Conservation (phyloP, 2,888 invertebrate genomes). For the Phania funesta region DNA sequence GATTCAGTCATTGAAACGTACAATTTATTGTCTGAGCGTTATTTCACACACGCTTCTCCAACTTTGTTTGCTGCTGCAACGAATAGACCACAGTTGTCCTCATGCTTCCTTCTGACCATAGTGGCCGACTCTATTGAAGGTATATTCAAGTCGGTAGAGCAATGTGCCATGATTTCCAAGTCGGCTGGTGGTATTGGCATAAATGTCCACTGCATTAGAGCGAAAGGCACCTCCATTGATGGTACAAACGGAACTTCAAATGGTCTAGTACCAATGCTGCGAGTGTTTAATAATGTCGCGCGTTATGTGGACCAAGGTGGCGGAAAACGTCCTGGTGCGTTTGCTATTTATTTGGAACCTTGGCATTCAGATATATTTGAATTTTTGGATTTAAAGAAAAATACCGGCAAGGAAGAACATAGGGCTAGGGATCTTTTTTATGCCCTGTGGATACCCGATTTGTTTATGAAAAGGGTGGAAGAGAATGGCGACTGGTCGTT, state of each 20-base stretch:
- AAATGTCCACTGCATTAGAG: slow-evolving; percentile 96
- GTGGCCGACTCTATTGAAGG: slow-evolving; percentile 96
- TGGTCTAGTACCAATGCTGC: slow-evolving; percentile 96
- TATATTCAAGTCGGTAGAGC: slow-evolving; percentile 94
- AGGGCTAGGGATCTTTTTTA: slow-evolving; percentile 97
- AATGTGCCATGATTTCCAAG: slow-evolving; percentile 97
- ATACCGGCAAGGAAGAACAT: slow-evolving; percentile 96
- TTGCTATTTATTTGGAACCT: slow-evolving; percentile 98
- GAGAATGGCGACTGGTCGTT: slow-evolving; percentile 93
- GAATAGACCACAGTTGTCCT: slow-evolving; percentile 93
- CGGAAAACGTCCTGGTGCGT: slow-evolving; percentile 98
- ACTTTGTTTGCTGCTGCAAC: slow-evolving; percentile 98
- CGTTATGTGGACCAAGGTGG: slow-evolving; percentile 99
- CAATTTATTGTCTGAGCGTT: slow-evolving; percentile 95
- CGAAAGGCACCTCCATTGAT: slow-evolving; percentile 93
- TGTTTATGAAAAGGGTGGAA: slow-evolving; percentile 98
- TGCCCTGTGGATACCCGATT: slow-evolving; percentile 98
- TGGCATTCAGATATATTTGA: slow-evolving; percentile 99
- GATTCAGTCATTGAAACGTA: slow-evolving; percentile 97
- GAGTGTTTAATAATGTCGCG: slow-evolving; percentile 97
- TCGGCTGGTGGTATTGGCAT: slow-evolving; percentile 98
- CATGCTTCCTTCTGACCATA: slow-evolving; percentile 97
- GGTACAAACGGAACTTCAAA: slow-evolving; percentile 97
- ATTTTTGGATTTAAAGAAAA: slow-evolving; percentile 96
- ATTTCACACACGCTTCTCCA: slow-evolving; percentile 99